phyloP scores from a whole-genome alignment of 2,113 vertebrate species.

The Symphodus melops region DNA sequence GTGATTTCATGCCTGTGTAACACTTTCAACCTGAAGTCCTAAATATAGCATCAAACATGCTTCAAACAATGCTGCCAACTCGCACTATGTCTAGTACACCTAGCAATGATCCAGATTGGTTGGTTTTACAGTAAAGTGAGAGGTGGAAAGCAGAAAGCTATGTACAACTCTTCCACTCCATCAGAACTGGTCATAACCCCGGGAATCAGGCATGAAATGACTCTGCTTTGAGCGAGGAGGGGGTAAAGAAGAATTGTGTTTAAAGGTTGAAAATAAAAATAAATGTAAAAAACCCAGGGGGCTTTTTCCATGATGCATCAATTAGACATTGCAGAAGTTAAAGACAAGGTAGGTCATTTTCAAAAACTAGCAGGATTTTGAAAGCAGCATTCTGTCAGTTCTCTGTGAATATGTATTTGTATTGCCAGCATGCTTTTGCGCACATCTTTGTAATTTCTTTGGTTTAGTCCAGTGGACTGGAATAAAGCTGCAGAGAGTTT shows the following conservation, averaged over 20 bases:
- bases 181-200: slow-evolving; percentile 54
- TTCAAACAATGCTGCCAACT: slow-evolving; percentile 34
- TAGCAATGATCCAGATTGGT: slow-evolving; percentile 54
- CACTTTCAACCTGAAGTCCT: slow-evolving; percentile 51
- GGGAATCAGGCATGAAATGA: slow-evolving; percentile 78
- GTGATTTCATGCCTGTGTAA: slow-evolving; percentile 65
- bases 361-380: no score
- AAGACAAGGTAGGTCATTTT: no score
- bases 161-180: slow-evolving; percentile 56
- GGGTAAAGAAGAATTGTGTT: slow-evolving; percentile 34
- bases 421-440: slow-evolving; percentile 21
- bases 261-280: slow-evolving; percentile 65
- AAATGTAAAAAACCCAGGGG: slow-evolving; percentile 58
- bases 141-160: slow-evolving; percentile 37
- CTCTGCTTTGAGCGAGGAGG: slow-evolving; percentile 54
- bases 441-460: slow-evolving; percentile 58
- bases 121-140: slow-evolving; percentile 16
- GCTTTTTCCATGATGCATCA: slow-evolving; percentile 71
- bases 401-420: slow-evolving; percentile 31
- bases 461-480: slow-evolving; percentile 32
- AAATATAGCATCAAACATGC: slow-evolving; percentile 47
- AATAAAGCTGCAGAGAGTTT: slow-evolving; percentile 26
- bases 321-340: no score
- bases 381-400: no score
- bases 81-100: slow-evolving; percentile 32